These are phyloP conservation scores for Hydrocynus forskahlii DNA, from an alignment of 2,797 vertebrate genomes.

Conservation along the genomic window DNA sequence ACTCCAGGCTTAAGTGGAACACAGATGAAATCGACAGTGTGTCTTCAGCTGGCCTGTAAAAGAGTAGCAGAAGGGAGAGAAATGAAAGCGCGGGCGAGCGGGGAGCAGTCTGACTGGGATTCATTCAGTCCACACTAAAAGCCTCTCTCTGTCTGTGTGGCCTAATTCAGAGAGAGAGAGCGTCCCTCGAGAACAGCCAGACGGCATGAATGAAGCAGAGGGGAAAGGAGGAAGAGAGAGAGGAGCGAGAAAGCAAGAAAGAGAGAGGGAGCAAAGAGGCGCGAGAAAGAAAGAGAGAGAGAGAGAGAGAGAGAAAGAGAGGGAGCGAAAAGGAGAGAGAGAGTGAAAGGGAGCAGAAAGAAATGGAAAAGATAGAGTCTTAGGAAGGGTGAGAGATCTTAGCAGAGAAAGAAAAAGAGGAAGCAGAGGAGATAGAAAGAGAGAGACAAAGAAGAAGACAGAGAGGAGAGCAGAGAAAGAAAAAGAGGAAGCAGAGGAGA, in stretches of 20 bases:
- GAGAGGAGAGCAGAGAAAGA: neutral
- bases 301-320: neutral
- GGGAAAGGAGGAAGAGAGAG: neutral
- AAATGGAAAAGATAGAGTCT: neutral
- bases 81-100: slow-evolving; percentile 22
- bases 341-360: neutral
- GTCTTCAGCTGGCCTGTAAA: slow-evolving; percentile 22
- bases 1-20: neutral
- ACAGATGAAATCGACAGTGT: neutral
- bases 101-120: slow-evolving; percentile 29
- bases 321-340: neutral
- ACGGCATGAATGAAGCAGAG: slow-evolving; percentile 32
- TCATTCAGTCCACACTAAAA: slow-evolving; percentile 55
- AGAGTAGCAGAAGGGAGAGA: slow-evolving; percentile 18
- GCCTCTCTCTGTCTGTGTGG: slow-evolving; percentile 48
- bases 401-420: neutral
- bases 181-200: slow-evolving; percentile 26
- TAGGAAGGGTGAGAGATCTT: too few species aligned
- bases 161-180: slow-evolving; percentile 50
- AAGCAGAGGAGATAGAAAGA: too few species aligned
- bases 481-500: neutral
- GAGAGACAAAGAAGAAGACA: neutral
- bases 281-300: neutral
- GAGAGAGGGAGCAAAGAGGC: neutral
- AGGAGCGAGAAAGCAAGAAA: neutral